These are phyloP conservation scores for Sinonovacula constricta DNA, from an alignment of 1,140 invertebrate genomes.

Conservation along the genomic window DNA sequence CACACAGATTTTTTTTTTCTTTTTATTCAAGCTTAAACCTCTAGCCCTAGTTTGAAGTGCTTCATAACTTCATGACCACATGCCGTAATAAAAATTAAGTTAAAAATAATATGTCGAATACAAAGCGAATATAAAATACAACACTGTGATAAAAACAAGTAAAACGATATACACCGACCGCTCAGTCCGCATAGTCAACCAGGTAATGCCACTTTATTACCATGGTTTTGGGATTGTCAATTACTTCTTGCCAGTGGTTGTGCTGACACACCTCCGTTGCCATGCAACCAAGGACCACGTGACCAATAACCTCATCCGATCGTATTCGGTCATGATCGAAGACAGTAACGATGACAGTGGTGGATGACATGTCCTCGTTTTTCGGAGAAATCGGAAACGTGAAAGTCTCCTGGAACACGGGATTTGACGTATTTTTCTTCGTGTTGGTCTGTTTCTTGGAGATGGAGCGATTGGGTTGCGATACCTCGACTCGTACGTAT, in stretches of 20 bases:
- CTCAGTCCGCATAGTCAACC: constrained; percentile 43
- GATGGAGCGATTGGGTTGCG: constrained; percentile 25
- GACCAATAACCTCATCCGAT: constrained; percentile 67
- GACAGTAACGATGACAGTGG: constrained; percentile 64
- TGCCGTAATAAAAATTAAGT: too few species aligned
- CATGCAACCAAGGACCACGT: constrained; percentile 64
- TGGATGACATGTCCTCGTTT: constrained; percentile 58
- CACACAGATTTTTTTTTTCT: too few species aligned
- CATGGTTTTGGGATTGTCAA: constrained; percentile 53
- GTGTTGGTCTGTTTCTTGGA: constrained; percentile 55
- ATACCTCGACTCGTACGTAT: constrained; percentile 58
- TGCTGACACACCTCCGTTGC: constrained; percentile 61
- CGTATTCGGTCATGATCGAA: constrained; percentile 70
- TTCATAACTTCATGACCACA: too few species aligned
- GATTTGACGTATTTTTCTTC: constrained; percentile 65
- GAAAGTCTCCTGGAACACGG: constrained; percentile 69
- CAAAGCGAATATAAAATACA: too few species aligned
- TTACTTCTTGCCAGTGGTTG: constrained; percentile 56
- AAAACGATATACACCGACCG: too few species aligned
- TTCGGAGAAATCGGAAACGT: constrained; percentile 58
- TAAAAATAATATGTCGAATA: too few species aligned
- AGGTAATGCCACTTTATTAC: constrained; percentile 60
- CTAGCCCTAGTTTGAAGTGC: too few species aligned
- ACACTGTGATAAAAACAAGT: too few species aligned
- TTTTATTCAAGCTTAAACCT: too few species aligned